Evolutionary conservation across 2,797 vertebrate genomes (phyloP).

Genomic region (Rhabdomys pumilio): DNA sequence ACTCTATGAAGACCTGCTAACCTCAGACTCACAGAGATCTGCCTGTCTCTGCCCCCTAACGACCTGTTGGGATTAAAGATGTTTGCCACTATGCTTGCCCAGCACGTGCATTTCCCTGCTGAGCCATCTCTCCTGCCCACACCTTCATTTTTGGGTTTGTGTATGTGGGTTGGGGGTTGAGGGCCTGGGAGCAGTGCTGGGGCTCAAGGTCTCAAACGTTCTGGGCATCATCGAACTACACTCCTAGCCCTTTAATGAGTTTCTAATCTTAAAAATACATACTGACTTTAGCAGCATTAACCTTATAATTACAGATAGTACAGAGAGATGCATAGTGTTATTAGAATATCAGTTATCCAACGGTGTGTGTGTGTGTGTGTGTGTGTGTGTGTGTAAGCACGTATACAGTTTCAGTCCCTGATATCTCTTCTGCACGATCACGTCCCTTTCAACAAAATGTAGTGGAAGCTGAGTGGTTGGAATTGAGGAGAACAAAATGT

Average conservation of each 20-base stretch:
- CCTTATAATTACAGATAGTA: neutral
- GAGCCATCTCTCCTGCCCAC: neutral
- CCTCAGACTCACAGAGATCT: neutral
- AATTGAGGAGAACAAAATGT: neutral
- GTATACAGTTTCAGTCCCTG: neutral
- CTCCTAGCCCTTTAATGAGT: neutral
- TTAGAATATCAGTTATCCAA: neutral
- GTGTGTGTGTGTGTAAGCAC: no score
- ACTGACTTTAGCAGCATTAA: slow-evolving; percentile 14
- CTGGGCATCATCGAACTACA: neutral
- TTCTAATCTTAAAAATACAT: slow-evolving; percentile 27
- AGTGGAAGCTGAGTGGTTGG: neutral
- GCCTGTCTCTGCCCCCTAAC: neutral
- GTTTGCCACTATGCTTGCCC: neutral
- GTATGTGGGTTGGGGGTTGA: neutral
- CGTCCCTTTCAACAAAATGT: neutral
- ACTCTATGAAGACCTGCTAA: neutral
- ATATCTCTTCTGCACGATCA: neutral
- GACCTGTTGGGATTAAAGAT: neutral
- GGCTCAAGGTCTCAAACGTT: neutral
- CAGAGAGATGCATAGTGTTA: neutral
- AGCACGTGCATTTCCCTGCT: neutral
- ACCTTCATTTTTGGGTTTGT: neutral
- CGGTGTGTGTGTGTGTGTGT: neutral
- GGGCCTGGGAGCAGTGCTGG: neutral